Conservation (phyloP, 2,797 vertebrate genomes). For the Protosalanx chinensis region DNA sequence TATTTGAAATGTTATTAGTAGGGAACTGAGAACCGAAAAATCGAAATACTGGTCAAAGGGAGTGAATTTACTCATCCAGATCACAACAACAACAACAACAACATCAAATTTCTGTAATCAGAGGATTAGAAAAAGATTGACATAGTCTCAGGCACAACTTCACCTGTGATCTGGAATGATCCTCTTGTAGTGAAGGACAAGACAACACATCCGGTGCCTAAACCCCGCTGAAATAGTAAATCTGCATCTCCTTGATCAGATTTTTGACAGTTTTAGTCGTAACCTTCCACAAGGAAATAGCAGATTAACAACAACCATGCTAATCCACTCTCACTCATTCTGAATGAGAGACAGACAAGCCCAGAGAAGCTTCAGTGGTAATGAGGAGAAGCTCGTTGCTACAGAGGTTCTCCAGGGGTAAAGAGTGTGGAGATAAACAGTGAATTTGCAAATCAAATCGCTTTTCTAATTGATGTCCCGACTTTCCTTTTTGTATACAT, state of each 20-base stretch:
- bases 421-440: constrained; percentile 9
- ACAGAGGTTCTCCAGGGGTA: constrained; percentile 20
- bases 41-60: neutral
- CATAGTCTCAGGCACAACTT: constrained; percentile 12
- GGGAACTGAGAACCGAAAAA: too few relatives aligned
- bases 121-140: neutral
- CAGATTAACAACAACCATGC: constrained; percentile 43
- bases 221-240: constrained; percentile 21
- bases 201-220: constrained; percentile 23
- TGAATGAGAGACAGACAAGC: constrained; percentile 46
- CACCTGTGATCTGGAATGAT: constrained; percentile 64
- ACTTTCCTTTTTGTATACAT: constrained; percentile 26
- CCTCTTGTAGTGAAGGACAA: constrained; percentile 25
- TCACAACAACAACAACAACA: neutral
- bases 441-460: constrained; percentile 31
- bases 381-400: constrained; percentile 33
- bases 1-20: neutral
- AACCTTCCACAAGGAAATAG: constrained; percentile 42
- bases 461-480: constrained; percentile 25
- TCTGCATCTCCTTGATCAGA: constrained; percentile 42
- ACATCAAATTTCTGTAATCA: neutral
- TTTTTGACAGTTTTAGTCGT: constrained; percentile 56
- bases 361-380: constrained; percentile 26
- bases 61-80: neutral
- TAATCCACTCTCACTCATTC: constrained; percentile 16